Evolutionary conservation across 2,797 vertebrate genomes (phyloP), one percentile per base, ranked within the genome.

Genomic region (Chloroceryle inda): DNA sequence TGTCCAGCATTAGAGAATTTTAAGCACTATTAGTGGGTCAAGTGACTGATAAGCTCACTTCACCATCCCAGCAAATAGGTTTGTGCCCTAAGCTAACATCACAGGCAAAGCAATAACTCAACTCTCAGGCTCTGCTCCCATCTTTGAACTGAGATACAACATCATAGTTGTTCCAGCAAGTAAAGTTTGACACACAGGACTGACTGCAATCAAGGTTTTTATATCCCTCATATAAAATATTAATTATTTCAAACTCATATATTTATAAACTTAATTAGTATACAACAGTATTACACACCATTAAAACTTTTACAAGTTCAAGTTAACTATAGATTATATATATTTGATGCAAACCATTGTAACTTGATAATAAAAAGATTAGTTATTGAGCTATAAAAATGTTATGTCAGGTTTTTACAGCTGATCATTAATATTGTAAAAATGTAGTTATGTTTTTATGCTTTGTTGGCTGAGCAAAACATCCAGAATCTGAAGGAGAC

Each of bases 341-440:
- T 92, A 96, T 94, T 95, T 96, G 95, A 97, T 92, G 31, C 66
- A 96, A 96, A 85, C 71, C 74, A 81, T 49, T 97, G 96, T 93
- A 92, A 96, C 67, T 88, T 86, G 91, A 90, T 95, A 93, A 95
- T 97, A 97, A 94, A 90, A 94, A 94, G 88, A 88, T 97, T 97
- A 97, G 89, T 97, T 97, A 97, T 63, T 74, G 94, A 78, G 85
- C 91, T 94, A 95, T 98, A 97, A 97, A 96, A 97, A 94, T 71
- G 85, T 97, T 97, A 94, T 89, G 95, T 74, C 96, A 96, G 71
- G 52, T 83, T 96, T 97, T 98, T 96, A 97, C 47, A 96, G 96
- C 69, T 66, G 29, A 94, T 96, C 96, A 96, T 98, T 96, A 97
- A 97, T 98, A 96, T 35, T 94, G 62, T 93, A 95, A 97, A 97